Base-by-base conservation (phyloP, 2,888 invertebrate species). In the Tethea ocularis region DNA sequence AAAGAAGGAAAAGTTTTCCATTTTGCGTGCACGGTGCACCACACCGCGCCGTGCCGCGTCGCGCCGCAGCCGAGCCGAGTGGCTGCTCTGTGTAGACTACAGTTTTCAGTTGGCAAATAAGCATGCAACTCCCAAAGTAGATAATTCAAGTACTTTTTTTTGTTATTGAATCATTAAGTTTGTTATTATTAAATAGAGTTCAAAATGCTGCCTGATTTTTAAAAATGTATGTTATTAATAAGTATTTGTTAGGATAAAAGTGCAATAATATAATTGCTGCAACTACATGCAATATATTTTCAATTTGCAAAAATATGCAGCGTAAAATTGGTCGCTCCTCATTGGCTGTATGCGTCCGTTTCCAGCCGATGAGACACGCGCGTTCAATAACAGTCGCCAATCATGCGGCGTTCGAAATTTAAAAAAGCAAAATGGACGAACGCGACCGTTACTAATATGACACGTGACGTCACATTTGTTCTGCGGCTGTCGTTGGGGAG, bases 401-500 rank as follows among this genome's bases (percentile, higher is more conserved):
- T 90, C 88, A 87, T 82, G 84, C 86, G 80, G 79, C 78, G 74
- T 84, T 85, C 86, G 77, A 85, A 88, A 86, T 89, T 89, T 85
- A 83, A 90, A 91, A 90, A 90, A 83, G 81, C 85, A 86, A 86
- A 88, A 90, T 86, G 87, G 82, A 77, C 72, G 83, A 80, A 82
- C 74, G 74, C 84, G 75, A 83, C 87, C 87, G 86, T 91, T 80
- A 87, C 86, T 90, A 91, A 91, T 91, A 87, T 90, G 90, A 89
- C 88, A 84, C 78, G 84, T 86, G 87, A 89, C 87, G 86, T 89
- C 85, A 86, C 86, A 88, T 87, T 85, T 87, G 83, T 80, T 82
- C 81, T 82, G 85, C 66, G 80, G 78, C 78, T 80, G 84, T 81
- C 81, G 41, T 67, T 71, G 66, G 64, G 70, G 63, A 58, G 61